Evolutionary conservation across 2,797 vertebrate species (phyloP), one percentile per base, ranked within the genome.

Genomic region (Labroides dimidiatus): DNA sequence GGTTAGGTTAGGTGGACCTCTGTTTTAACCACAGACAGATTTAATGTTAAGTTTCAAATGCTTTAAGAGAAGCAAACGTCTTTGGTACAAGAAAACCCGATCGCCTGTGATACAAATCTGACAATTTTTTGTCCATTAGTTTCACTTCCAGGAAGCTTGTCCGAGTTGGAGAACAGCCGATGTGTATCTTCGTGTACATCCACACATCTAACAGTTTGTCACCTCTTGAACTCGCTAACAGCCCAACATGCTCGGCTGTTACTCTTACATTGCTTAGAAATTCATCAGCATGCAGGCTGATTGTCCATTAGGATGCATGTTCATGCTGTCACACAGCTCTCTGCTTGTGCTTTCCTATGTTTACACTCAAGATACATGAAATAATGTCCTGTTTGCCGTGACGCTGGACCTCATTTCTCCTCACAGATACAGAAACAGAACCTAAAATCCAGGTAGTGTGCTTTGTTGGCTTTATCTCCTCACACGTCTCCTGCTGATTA

Each of bases 221-320:
- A 76, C 75, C 76, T 81, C 78, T 56, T 78, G 56, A 85, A 80
- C 81, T 74, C 5, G 69, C 80, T 47, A 70, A 77, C 77, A 78
- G 64, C 60, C 36, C 37, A 84, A 77, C 77, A 80, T 37, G 21
- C 68, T 11, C 50, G 55, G 15, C 55, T 80, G 69, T 78, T 78
- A 77, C 62, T 62, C 50, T 66, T 44, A 76, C 66, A 39, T 39
- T 39, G 13, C 69, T 78, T 64, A 75, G 41, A 75, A 81, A 85
- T 69, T 65, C 67, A 78, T 86, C 75, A 79, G 65, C 77, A 75
- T 71, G 65, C 68, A 47, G 64, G 62, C 48, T 77, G 75, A 85
- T 85, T 88, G 69, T 83, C 66, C 37, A 79, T 89, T 85, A 84
- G 77, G 67, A 86, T 88, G 83, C 86, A 33, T 43, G 69, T 90